These are phyloP conservation scores for Caenorhabditis latens DNA, from an alignment of 1,140 invertebrate species.

Conservation along the genomic window DNA sequence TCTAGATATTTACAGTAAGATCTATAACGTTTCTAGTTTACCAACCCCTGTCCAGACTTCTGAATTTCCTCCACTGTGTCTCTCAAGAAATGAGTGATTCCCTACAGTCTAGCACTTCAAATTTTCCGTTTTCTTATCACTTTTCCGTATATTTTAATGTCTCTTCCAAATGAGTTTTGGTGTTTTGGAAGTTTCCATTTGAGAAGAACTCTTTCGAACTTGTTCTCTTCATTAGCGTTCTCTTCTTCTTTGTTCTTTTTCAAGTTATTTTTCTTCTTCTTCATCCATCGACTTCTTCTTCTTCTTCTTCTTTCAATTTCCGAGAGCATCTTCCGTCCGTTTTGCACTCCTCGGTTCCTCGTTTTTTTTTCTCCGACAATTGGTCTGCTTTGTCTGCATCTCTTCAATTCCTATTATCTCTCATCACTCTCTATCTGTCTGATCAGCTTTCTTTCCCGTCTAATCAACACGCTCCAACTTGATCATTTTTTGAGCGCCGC, in stretches of 20 bases:
- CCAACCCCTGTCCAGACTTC: no score
- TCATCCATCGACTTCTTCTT: background rate
- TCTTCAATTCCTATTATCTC: background rate
- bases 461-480: conserved; percentile 52
- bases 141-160: background rate
- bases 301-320: conserved; percentile 19
- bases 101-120: background rate
- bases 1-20: no score
- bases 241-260: conserved; percentile 4
- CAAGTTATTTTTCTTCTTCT: background rate
- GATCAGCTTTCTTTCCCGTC: background rate
- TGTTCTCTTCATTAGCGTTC: background rate
- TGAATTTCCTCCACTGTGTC: background rate
- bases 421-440: background rate
- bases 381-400: conserved; percentile 24
- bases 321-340: conserved; percentile 29
- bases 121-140: conserved; percentile 1
- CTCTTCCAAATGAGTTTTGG: background rate
- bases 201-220: background rate
- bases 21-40: no score
- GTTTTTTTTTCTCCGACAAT: conserved; percentile 27
- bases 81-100: background rate
- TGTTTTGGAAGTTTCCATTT: background rate
- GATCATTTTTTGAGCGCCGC: conserved; percentile 50
- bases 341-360: conserved; percentile 14